phyloP scores from a whole-genome alignment of 2,113 vertebrate genomes.

The Cryptomyrus ogoouensis region DNA sequence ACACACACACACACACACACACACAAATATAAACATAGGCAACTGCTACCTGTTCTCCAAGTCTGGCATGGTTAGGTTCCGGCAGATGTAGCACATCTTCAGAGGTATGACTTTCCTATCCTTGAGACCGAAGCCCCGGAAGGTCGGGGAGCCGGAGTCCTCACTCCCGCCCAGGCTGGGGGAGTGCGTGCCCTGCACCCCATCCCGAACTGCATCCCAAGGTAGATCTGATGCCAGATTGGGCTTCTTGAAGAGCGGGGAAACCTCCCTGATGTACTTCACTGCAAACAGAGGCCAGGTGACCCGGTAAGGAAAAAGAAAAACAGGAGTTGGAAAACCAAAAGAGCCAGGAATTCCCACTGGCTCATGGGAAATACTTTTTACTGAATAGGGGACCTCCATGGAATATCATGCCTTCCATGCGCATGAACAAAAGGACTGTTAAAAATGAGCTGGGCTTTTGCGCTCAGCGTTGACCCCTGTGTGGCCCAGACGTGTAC shows the following conservation, averaged over 20 bases:
- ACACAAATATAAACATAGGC: too few species aligned
- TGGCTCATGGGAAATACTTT: not conserved
- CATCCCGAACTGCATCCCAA: conserved; percentile 81
- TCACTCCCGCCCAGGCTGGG: conserved; percentile 81
- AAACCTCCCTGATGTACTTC: conserved; percentile 91
- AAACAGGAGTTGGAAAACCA: not conserved
- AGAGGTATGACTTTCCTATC: conserved; percentile 87
- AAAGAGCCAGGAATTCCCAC: not conserved
- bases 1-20: not conserved
- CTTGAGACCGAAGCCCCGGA: conserved; percentile 49
- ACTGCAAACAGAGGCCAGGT: conserved; percentile 56
- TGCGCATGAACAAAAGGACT: not conserved
- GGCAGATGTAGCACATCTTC: conserved; percentile 91
- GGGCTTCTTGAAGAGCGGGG: conserved; percentile 89
- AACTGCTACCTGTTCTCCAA: conserved; percentile 81
- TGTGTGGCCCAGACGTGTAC: not conserved
- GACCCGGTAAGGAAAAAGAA: not conserved
- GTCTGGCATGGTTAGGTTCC: conserved; percentile 93
- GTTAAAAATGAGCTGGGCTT: not conserved
- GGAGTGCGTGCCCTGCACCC: conserved; percentile 59
- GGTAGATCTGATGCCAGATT: conserved; percentile 83
- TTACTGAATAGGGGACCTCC: not conserved
- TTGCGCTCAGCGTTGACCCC: not conserved
- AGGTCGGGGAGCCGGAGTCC: conserved; percentile 79
- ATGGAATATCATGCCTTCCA: not conserved